These are phyloP conservation scores for Megalonaias nervosa DNA, from an alignment of 1,140 invertebrate species.

Conservation along the genomic window DNA sequence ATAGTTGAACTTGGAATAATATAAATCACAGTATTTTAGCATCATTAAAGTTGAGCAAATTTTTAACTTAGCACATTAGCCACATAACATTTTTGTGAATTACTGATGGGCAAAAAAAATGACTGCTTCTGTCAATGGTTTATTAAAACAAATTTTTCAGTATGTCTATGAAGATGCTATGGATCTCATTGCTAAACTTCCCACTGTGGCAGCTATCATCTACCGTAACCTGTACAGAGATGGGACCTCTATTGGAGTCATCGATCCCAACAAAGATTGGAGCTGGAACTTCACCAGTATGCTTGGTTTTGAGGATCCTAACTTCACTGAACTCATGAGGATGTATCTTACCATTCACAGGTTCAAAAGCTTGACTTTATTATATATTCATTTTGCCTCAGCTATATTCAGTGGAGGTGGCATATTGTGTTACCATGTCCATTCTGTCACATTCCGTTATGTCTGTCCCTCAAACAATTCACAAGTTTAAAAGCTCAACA, in stretches of 20 bases:
- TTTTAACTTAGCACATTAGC: too few relatives aligned
- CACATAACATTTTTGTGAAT: too few relatives aligned
- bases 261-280: constrained; percentile 94
- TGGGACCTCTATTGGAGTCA: constrained; percentile 88
- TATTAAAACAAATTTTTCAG: constrained; percentile 63
- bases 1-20: too few relatives aligned
- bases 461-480: too few relatives aligned
- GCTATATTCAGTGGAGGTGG: too few relatives aligned
- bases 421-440: too few relatives aligned
- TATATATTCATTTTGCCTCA: too few relatives aligned
- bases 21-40: too few relatives aligned
- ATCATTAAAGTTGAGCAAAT: too few relatives aligned
- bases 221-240: constrained; percentile 92
- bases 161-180: constrained; percentile 93
- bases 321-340: constrained; percentile 94
- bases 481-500: too few relatives aligned
- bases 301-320: constrained; percentile 90
- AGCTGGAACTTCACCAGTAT: constrained; percentile 93
- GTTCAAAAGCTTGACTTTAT: constrained; percentile 41
- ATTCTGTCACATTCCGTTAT: too few relatives aligned
- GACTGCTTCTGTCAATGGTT: background rate
- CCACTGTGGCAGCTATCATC: constrained; percentile 94
- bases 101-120: background rate
- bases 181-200: constrained; percentile 96
- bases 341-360: constrained; percentile 96